A percentile compares a stretch with the other conserved stretches of the same genome.
phyloP scores from a whole-genome alignment of 2,113 vertebrate genomes.

The Ammospiza caudacuta region DNA sequence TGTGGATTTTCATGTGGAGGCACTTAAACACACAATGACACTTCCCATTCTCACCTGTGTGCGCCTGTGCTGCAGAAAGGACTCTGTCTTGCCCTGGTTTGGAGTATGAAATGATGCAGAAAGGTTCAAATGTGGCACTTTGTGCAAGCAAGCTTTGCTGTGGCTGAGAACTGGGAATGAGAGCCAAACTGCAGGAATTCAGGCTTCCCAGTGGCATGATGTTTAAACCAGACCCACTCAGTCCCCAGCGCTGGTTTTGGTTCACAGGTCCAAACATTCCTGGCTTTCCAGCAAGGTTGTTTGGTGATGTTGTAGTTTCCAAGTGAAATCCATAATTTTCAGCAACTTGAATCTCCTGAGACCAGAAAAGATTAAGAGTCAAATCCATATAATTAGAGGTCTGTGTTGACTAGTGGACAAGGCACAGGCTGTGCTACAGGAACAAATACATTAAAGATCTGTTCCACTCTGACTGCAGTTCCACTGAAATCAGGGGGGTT shows the following conservation, averaged over 20 bases:
- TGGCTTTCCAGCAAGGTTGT: background rate
- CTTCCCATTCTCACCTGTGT: conserved; percentile 17
- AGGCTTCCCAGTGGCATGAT: background rate
- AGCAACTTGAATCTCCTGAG: conserved; percentile 15
- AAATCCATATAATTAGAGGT: conserved; percentile 56
- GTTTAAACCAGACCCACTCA: background rate
- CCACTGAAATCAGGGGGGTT: conserved; percentile 7
- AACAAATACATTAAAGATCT: conserved; percentile 32
- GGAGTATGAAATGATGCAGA: background rate
- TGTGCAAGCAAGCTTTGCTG: background rate
- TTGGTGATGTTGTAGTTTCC: conserved; percentile 31
- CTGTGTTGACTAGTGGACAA: conserved; percentile 28
- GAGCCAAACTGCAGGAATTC: background rate
- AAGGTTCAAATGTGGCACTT: background rate
- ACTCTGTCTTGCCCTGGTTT: background rate
- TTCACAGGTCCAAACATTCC: background rate
- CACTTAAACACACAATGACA: background rate
- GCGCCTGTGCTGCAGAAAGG: background rate
- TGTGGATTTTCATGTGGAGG: background rate
- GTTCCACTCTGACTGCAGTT: conserved; percentile 6
- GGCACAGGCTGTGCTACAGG: conserved; percentile 13
- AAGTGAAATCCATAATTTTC: conserved; percentile 53
- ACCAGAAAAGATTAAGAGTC: conserved; percentile 43
- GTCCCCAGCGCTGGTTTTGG: background rate
- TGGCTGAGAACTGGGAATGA: background rate